phyloP scores from a whole-genome alignment of 2,888 invertebrate species.

The Nysson spinosus region DNA sequence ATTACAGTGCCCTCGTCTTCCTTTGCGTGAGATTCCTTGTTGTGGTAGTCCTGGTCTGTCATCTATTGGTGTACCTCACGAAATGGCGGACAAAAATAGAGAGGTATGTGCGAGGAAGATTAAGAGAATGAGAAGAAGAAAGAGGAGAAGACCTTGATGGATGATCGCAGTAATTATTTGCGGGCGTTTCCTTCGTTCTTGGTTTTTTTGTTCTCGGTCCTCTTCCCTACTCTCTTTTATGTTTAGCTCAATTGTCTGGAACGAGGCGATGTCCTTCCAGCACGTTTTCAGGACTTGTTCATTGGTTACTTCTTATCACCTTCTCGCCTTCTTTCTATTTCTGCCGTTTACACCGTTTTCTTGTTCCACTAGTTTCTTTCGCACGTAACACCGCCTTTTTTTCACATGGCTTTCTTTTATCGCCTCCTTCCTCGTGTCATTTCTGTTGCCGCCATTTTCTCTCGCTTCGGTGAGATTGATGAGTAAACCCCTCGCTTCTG shows the following conservation, averaged over 20 bases:
- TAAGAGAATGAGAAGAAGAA: slow-evolving; percentile 18
- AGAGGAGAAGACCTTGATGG: slow-evolving; percentile 51
- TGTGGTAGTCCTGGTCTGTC: background rate
- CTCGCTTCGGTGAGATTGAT: slow-evolving; percentile 42
- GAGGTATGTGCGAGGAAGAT: slow-evolving; percentile 23
- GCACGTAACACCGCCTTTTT: slow-evolving; percentile 4
- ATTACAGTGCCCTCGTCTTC: slow-evolving; percentile 26
- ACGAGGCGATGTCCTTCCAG: slow-evolving; percentile 21
- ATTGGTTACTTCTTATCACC: background rate
- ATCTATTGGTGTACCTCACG: background rate
- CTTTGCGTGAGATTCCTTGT: too few relatives aligned
- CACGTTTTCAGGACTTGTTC: background rate
- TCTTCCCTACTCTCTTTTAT: slow-evolving; percentile 12
- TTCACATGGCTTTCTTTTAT: slow-evolving; percentile 45
- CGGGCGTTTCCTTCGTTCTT: slow-evolving; percentile 37
- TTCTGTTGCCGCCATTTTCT: slow-evolving; percentile 28
- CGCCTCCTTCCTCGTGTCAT: slow-evolving; percentile 36
- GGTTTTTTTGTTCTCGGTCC: slow-evolving; percentile 13
- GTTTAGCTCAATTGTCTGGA: too few relatives aligned
- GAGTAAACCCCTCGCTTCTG: slow-evolving; percentile 31
- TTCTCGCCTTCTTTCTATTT: background rate
- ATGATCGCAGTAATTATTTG: slow-evolving; percentile 66
- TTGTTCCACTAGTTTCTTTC: slow-evolving; percentile 4
- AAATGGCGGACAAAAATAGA: slow-evolving; percentile 25
- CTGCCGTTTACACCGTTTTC: background rate